A percentile compares a stretch with the other conserved stretches of the same genome.
phyloP scores from a whole-genome alignment of 2,113 vertebrate species.

The Formicarius rufipectus region DNA sequence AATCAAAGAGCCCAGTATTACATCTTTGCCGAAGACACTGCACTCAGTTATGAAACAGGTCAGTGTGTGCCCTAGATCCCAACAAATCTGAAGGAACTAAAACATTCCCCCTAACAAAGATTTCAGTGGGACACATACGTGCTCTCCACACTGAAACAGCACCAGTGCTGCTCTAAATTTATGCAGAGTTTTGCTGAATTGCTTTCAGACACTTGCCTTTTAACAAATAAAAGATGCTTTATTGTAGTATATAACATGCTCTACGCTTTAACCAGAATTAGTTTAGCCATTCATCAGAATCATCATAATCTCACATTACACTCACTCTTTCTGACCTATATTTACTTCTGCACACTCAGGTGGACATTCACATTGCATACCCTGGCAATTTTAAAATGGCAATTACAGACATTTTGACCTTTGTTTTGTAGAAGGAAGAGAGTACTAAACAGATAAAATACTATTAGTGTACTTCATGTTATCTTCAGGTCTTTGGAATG shows the following conservation, averaged over 20 bases:
- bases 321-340: conserved; percentile 69
- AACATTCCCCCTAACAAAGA: not conserved
- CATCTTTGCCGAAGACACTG: not conserved
- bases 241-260: not conserved
- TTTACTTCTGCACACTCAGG: conserved; percentile 73
- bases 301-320: conserved; percentile 33
- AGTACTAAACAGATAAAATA: conserved; percentile 66
- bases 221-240: not conserved
- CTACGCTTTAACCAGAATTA: not conserved
- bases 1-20: not conserved
- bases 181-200: not conserved
- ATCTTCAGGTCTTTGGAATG: not conserved
- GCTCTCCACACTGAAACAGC: not conserved
- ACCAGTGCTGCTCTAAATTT: not conserved
- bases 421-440: conserved; percentile 49
- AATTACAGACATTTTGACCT: conserved; percentile 71
- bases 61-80: not conserved
- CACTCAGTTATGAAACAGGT: not conserved
- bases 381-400: conserved; percentile 70
- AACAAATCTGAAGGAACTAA: not conserved
- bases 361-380: conserved; percentile 64
- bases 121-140: rapidly evolving
- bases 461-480: not conserved
- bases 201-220: not conserved
- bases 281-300: not conserved